Evolutionary conservation across 2,797 vertebrate genomes (phyloP), one percentile per base, ranked within the genome.

Genomic region (Macropodus opercularis): DNA sequence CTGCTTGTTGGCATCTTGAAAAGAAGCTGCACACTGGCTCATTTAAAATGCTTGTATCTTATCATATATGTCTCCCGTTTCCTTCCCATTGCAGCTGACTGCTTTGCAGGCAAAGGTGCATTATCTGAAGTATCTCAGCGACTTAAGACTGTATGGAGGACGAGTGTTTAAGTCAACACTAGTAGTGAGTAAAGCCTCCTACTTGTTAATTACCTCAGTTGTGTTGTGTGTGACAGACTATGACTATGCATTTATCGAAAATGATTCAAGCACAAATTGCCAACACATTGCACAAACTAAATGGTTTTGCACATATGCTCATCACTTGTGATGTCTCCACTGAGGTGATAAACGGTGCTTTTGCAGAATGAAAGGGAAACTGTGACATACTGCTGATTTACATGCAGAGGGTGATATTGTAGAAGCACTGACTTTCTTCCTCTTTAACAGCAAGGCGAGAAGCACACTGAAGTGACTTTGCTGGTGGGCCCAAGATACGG

Each of bases 81-180:
- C 35, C 4, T 58, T 22, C 14, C 17, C 4, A 1, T 58, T 77
- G n/a, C 87, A 99, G 98, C 91, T 99, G 23, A 98, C 98, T 17
- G 95, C 96, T 52, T 84, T 99, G 68, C 98, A 99, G 89, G 98
- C 97, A 79, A 99, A 99, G 87, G 96, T 98, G 35, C 95, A 98
- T 90, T 99, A 99, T 89, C 93, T 99, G 69, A 98, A 98, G 90
- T 98, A 98, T 87, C 96, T 99, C 87, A 98, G 94, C 80, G 97
- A 99, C 78, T 89, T 99, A 68, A 91, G 97, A 62, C 92, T 99
- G 31, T 99, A 99, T 5, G 98, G 98, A 72, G 98, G 98, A 42
- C 93, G 96, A 40, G 97, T 98, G 63, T 98, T 99, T 87, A 98
- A 96, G 86, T 95, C 98, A 50, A 95, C 92, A 1, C 85, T 99